Base-by-base conservation (phyloP, 2,888 invertebrate genomes). In the Idaea biselata region DNA sequence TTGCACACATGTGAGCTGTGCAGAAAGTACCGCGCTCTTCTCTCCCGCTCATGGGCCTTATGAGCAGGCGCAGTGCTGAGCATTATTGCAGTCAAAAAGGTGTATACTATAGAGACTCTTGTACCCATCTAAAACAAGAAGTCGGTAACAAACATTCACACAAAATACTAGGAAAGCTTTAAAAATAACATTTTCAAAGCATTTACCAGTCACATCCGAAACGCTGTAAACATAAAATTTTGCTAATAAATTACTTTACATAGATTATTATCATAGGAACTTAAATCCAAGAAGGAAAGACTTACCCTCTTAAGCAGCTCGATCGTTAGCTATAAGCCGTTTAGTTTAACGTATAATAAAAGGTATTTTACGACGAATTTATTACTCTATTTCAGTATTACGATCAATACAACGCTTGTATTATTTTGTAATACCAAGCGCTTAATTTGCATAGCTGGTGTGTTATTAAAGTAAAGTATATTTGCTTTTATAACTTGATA, bases 331-430 rank as follows among this genome's bases (percentile, higher is more conserved):
- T 78, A 75, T 72, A 68, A 73, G 65, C 70, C 68, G 73, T 72
- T 74, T 72, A 69, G 67, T 76, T 81, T 81, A 76, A 79, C 72
- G 73, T 68, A 66, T 73, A 76, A 77, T 80, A 78, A 75, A 77
- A 64, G 60, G 67, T 66, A 67, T 73, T 81, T 82, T 74, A 80
- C 71, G 76, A 67, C 64, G 65, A 74, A 78, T 83, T 82, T 81
- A 82, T 74, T 73, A 71, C 76, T 76, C 67, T 73, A 76, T 79
- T 78, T 69, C 66, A 70, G 70, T 71, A 64, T 25, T 18, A 60
- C 56, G 16, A 18, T 16, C 33, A 62, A 66, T 63, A 60, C 7
- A 44, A 44, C 44, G 44, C 11, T 44, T 44, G 44, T 44, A 44
- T 44, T 44, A 44, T 44, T 44, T 7, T 44, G 44, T 44, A 44